phyloP scores from a whole-genome alignment of 2,797 vertebrate genomes.

The Malacoraja senta region DNA sequence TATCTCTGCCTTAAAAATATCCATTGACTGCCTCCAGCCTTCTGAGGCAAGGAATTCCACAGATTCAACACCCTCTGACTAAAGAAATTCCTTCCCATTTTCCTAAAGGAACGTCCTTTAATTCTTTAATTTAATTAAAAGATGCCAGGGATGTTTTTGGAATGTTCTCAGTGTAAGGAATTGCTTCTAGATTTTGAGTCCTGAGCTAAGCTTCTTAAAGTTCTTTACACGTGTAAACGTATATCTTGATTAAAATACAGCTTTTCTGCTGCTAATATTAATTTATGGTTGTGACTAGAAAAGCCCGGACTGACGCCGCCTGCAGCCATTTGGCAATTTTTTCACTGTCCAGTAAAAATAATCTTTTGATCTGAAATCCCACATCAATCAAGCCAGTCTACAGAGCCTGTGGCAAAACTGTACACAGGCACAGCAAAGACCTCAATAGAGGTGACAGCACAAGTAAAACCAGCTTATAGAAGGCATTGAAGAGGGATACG shows the following conservation, averaged over 20 bases:
- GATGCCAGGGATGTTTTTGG: background rate
- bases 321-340: background rate
- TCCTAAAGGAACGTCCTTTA: too few relatives aligned
- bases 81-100: too few relatives aligned
- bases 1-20: too few relatives aligned
- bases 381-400: slow-evolving; percentile 27
- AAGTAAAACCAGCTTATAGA: slow-evolving; percentile 11
- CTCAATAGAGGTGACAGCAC: background rate
- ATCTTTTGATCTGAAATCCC: slow-evolving; percentile 38
- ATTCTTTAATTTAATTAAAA: too few relatives aligned
- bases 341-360: slow-evolving; percentile 18
- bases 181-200: background rate
- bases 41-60: too few relatives aligned
- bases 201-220: background rate
- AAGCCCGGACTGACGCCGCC: background rate
- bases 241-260: background rate
- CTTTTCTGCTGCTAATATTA: background rate
- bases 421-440: background rate
- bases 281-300: background rate
- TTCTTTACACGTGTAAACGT: background rate
- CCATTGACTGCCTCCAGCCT: too few relatives aligned
- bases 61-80: too few relatives aligned
- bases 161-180: background rate
- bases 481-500: too few relatives aligned
- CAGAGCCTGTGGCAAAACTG: slow-evolving; percentile 26